Evolutionary conservation across 2,888 invertebrate genomes (phyloP).

Genomic region (Dilophus febrilis): DNA sequence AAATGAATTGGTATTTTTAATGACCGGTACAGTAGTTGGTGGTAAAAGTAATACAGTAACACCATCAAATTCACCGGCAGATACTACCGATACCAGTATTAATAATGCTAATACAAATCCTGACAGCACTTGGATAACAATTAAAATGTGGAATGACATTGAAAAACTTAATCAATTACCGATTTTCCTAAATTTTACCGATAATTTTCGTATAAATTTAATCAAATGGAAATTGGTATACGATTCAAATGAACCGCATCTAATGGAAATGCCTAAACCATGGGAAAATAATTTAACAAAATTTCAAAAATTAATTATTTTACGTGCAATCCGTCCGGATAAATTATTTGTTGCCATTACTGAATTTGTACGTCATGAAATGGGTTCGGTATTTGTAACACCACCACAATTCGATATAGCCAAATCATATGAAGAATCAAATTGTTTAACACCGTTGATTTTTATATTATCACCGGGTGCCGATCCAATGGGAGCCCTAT

Average conservation of each 20-base stretch:
- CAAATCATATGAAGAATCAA: constrained; percentile 65
- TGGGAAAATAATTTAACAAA: constrained; percentile 43
- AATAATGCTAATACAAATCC: constrained; percentile 47
- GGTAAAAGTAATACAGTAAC: constrained; percentile 20
- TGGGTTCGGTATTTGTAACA: constrained; percentile 66
- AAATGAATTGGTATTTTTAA: constrained; percentile 56
- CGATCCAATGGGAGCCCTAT: constrained; percentile 43
- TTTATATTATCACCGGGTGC: constrained; percentile 83
- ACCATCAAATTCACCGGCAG: too few relatives aligned
- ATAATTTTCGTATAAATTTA: constrained; percentile 37
- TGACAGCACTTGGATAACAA: constrained; percentile 61
- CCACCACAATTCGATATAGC: constrained; percentile 73
- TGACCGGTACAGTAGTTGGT: constrained; percentile 41
- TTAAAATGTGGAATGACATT: constrained; percentile 66
- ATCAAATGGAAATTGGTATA: constrained; percentile 43
- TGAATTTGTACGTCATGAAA: constrained; percentile 46
- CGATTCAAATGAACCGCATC: constrained; percentile 50
- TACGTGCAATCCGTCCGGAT: constrained; percentile 69
- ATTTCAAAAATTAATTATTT: constrained; percentile 60
- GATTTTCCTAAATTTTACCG: constrained; percentile 42
- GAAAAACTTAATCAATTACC: constrained; percentile 49
- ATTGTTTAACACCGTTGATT: constrained; percentile 59
- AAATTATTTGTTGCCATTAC: constrained; percentile 68
- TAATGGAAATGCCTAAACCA: constrained; percentile 46
- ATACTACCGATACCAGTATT: constrained; percentile 33